phyloP scores from a whole-genome alignment of 2,113 vertebrate genomes.

The Hoplias malabaricus region DNA sequence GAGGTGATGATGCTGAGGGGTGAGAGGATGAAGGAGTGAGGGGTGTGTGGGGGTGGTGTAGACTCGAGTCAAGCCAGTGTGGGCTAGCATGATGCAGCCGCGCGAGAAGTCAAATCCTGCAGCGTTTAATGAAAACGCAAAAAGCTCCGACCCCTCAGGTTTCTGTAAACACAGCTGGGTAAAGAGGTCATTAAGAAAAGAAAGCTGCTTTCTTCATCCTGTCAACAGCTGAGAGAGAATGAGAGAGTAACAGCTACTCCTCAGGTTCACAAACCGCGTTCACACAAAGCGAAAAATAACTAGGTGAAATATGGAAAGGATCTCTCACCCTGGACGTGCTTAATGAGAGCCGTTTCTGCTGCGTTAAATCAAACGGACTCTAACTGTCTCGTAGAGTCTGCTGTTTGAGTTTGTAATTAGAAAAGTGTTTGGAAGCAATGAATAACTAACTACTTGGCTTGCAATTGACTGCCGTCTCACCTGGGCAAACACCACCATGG shows the following conservation, averaged over 20 bases:
- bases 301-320: slow-evolving; percentile 23
- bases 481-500: not conserved
- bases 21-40: not conserved
- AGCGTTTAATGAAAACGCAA: slow-evolving; percentile 32
- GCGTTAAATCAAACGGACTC: slow-evolving; percentile 25
- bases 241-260: slow-evolving; percentile 36
- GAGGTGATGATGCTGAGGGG: not conserved
- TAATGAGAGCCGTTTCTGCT: slow-evolving; percentile 34
- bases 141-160: slow-evolving; percentile 21
- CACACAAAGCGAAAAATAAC: slow-evolving; percentile 40
- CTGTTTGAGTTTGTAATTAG: slow-evolving; percentile 9
- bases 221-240: slow-evolving; percentile 14
- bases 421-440: not conserved
- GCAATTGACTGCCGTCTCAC: not conserved
- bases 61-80: not conserved
- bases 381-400: slow-evolving; percentile 10
- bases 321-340: slow-evolving; percentile 34
- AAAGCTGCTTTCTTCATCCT: slow-evolving; percentile 39
- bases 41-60: not conserved
- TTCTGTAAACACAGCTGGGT: slow-evolving; percentile 10
- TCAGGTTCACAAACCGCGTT: not conserved
- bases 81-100: not conserved
- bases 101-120: slow-evolving; percentile 3
- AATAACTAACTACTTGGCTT: slow-evolving; percentile 19
- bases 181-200: slow-evolving; percentile 46